Base-by-base conservation (phyloP, 2,113 vertebrate genomes). In the Gulo gulo region DNA sequence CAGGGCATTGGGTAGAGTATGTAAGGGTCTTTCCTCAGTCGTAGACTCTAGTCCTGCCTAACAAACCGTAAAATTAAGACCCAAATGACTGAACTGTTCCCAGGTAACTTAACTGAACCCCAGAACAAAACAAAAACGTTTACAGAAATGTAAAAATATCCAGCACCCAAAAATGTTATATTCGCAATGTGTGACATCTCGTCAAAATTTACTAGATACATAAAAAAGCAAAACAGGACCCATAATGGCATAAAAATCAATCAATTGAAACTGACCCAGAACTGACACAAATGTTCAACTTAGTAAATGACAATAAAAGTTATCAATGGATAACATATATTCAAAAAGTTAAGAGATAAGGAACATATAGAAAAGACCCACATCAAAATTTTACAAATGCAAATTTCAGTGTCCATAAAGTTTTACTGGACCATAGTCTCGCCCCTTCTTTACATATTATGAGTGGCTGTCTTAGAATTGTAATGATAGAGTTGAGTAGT, bases 331-430 rank as follows among this genome's bases (percentile, higher is more conserved):
- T 86, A 52, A 34, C 45, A 86, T 47, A 65, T 63, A 67, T 24
- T 79, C 13, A 73, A 67, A 42, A 91, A 59, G 14, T 63, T 65
- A 88, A 73, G 67, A 79, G 16, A 82, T 50, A 76, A 82, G 42
- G 67, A 92, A 90, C 24, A 78, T 91, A 76, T 82, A 36, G 65
- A 85, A 65, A 80, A 55, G 23, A 92, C 7, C 9, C 36, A 57
- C 50, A 47, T 73, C 29, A 95, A 85, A 86, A 59, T 85, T 93
- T 65, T 81, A 93, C 24, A 81, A 95, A 69, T 73, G n/a, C 29
- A 89, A 78, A 84, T 63, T 42, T 83, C 34, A 88, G 50, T 55
- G 59, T 89, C 50, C 31, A 71, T 31, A 83, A 88, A 61, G 59
- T 92, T 88, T 95, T 79, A 88, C 3, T 93, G 52, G n/a, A 83